Evolutionary conservation across 2,888 invertebrate genomes (phyloP), one percentile per base, ranked within the genome.

Genomic region (Drosophila glabriapex): DNA sequence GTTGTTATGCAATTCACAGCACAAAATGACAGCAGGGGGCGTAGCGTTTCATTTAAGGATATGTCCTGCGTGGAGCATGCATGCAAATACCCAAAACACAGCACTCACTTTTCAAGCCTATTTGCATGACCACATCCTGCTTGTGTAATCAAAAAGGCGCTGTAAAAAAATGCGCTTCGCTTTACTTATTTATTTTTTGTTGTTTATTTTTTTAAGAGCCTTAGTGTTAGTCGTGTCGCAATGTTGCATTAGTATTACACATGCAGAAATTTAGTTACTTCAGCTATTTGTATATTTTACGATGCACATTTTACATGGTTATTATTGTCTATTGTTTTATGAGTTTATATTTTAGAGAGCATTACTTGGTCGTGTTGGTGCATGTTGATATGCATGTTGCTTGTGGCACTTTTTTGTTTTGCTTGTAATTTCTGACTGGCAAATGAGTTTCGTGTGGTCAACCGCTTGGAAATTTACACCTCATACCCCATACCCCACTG

Each of bases 391-490:
- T 1, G 6, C n/a, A 2, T 43, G 28, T 63, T 58, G 39, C 19
- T 49, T 49, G 16, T 61, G 28, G n/a, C 10, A 29, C 25, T 33
- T 35, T 46, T 41, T 54, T 14, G 61, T 35, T 55, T 62, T 68
- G 52, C 54, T 35, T 73, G 63, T 77, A 74, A 81, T 83, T 79
- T 70, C 73, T 78, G 85, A 78, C 89, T 82, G 75, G 68, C 78
- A 89, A 85, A 89, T 82, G 87, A 87, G 89, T 82, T 89, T 72
- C 70, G 64, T 78, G 85, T 74, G 87, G 85, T 89, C 78, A 80
- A 78, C 76, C 81, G 81, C 76, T 70, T 73, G 84, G 78, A 83
- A 83, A 71, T 73, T 70, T 77, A 70, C 80, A 78, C 72, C 76
- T 76, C 61, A 41, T 58, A 25, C 55, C 22, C 4, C 61, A 41